A percentile compares a stretch with the other conserved stretches of the same genome.
Conservation (phyloP, 2,113 vertebrate species). For the Colistium nudipinnis region DNA sequence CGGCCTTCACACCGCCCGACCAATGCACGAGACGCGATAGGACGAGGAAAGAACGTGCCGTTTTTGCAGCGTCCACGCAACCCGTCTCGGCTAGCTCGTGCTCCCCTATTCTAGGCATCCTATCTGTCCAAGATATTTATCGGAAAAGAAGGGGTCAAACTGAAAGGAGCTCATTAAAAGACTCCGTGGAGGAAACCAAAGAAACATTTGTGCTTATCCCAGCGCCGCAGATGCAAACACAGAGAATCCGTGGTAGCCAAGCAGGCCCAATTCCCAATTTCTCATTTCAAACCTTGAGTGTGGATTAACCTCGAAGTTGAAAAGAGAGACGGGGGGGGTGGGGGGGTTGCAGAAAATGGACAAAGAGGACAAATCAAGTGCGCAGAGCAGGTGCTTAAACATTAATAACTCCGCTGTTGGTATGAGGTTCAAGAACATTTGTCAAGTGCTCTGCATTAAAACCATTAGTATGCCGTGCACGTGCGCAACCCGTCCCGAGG, state of each 20-base stretch:
- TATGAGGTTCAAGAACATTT: conserved; percentile 60
- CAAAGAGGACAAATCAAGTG: conserved; percentile 28
- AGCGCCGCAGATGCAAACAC: background rate
- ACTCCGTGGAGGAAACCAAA: background rate
- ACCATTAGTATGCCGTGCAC: conserved; percentile 17
- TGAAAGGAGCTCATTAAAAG: conserved; percentile 2
- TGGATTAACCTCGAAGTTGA: background rate
- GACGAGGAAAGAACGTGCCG: conserved; percentile 7
- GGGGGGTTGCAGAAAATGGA: background rate
- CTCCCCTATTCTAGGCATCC: background rate
- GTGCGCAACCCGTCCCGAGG: background rate
- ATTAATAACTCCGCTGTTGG: conserved; percentile 47
- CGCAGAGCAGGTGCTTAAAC: conserved; percentile 44
- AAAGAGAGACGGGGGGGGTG: background rate
- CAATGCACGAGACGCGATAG: conserved; percentile 83
- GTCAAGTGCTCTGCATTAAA: conserved; percentile 33
- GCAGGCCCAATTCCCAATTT: no score
- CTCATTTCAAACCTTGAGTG: no score
- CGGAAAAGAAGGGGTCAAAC: conserved; percentile 3
- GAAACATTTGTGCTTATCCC: background rate
- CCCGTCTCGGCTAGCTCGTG: background rate
- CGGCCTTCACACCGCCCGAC: conserved; percentile 70
- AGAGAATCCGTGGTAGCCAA: no score
- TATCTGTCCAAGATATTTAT: background rate
- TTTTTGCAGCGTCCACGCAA: no score